Evolutionary conservation across 2,888 invertebrate species (phyloP), one percentile per base, ranked within the genome.

Genomic region (Cecidostiba fungosa): DNA sequence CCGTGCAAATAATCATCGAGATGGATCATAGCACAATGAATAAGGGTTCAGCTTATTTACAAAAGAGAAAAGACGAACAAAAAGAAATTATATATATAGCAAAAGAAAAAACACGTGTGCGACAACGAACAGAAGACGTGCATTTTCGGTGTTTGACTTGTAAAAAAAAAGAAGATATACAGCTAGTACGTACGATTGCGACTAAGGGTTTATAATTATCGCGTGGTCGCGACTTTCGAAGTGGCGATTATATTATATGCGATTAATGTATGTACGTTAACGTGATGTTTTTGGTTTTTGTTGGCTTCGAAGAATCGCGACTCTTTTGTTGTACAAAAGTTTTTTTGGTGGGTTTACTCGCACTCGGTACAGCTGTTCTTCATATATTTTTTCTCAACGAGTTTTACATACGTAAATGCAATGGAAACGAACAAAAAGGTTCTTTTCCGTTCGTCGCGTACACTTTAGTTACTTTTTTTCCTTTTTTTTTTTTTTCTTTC

Each of bases 11-110:
- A 78, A 66, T 66, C 26, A 77, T 66, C 69, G 54, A 59, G 8
- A 81, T 77, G 73, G 87, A 88, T 89, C 89, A 88, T 89, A 90
- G 88, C 89, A 88, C 88, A 89, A 85, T 69, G n/a, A 74, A 79
- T 78, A 77, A 87, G 26, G 66, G 12, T 62, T 36, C 87, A 89
- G 72, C 84, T 84, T 90, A 91, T 90, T 89, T 90, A 91, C 89
- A 90, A 90, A 90, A 88, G 88, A 88, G 87, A 88, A 82, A 85
- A 87, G 77, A 80, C 69, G 87, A 72, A 88, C 77, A 87, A 62
- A 86, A 85, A 82, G 77, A 82, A 77, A 87, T 43, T 12, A 43
- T 43, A 12, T 10, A 39, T 43, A 12, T 43, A 43, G 43, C 43
- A 79, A 77, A 66, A 87, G 81, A 88, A 88, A 88, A 88, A 86